These are phyloP conservation scores for Dynastes maya DNA, from an alignment of 2,888 invertebrate genomes.

Conservation along the genomic window DNA sequence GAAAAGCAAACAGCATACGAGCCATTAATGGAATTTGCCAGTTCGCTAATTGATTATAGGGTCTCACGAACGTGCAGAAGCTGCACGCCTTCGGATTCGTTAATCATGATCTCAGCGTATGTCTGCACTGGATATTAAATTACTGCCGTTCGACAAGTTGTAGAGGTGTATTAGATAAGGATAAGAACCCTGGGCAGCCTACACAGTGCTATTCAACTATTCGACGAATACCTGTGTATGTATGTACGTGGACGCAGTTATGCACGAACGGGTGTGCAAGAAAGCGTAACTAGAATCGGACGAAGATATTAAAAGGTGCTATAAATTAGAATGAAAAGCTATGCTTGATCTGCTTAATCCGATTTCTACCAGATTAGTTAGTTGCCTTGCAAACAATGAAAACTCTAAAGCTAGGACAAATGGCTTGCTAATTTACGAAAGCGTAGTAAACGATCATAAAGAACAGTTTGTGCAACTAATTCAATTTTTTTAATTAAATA, in stretches of 20 bases:
- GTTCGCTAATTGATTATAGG: constrained; percentile 56
- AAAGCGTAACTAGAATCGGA: not conserved
- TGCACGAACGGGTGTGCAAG: not conserved
- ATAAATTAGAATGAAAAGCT: constrained; percentile 25
- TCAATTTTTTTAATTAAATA: not conserved
- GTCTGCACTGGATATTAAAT: constrained; percentile 53
- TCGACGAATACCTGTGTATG: not conserved
- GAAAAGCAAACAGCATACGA: constrained; percentile 29
- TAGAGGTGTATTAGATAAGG: constrained; percentile 14
- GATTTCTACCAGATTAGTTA: constrained; percentile 18
- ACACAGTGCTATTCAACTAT: constrained; percentile 3
- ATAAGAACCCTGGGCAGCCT: not conserved
- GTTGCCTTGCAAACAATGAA: constrained; percentile 9
- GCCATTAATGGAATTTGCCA: constrained; percentile 44
- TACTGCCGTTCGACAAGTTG: constrained; percentile 53
- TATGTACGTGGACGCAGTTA: not conserved
- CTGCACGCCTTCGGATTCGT: constrained; percentile 55
- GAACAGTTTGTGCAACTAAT: not conserved
- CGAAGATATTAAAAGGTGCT: constrained; percentile 7
- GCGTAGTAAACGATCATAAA: not conserved
- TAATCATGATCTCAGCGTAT: constrained; percentile 54
- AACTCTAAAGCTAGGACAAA: not conserved
- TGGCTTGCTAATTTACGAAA: not conserved
- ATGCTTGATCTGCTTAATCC: constrained; percentile 24
- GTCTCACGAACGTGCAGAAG: constrained; percentile 50